Conservation (phyloP, 2,797 vertebrate species). For the Bradypodion ventrale region DNA sequence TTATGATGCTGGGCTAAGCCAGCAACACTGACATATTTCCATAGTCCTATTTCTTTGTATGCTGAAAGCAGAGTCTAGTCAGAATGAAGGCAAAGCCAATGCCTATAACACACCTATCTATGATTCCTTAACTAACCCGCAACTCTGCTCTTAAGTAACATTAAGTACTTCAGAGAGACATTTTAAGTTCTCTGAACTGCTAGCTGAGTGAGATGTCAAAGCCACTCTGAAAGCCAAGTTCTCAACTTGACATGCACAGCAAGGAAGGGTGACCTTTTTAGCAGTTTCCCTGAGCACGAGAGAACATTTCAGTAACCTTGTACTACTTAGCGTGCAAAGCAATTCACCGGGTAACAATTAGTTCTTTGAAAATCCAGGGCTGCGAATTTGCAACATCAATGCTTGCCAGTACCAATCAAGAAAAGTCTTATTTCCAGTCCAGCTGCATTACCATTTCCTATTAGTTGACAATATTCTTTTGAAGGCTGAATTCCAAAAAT, state of each 20-base stretch:
- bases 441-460: slow-evolving; percentile 7
- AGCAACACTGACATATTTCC: background rate
- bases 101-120: background rate
- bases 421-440: slow-evolving; percentile 8
- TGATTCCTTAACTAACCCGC: background rate
- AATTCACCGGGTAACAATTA: slow-evolving; percentile 35
- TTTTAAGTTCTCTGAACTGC: slow-evolving; percentile 29
- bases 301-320: slow-evolving; percentile 31
- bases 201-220: slow-evolving; percentile 27
- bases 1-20: background rate
- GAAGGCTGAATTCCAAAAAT: slow-evolving; percentile 7
- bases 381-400: slow-evolving; percentile 18
- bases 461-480: slow-evolving; percentile 3
- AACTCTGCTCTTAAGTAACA: background rate
- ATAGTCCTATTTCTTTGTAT: background rate
- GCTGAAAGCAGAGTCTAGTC: background rate
- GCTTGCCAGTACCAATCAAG: slow-evolving; percentile 12
- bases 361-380: background rate
- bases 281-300: slow-evolving; percentile 39
- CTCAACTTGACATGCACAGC: slow-evolving; percentile 27
- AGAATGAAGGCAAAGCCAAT: background rate
- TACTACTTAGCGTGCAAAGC: slow-evolving; percentile 31
- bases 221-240: slow-evolving; percentile 23
- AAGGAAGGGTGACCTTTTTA: slow-evolving; percentile 45
- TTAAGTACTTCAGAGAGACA: slow-evolving; percentile 21